Percentiles rank a stretch among this genome's conserved stretches.
phyloP scores from a whole-genome alignment of 2,797 vertebrate species.

The Hirundo rustica region DNA sequence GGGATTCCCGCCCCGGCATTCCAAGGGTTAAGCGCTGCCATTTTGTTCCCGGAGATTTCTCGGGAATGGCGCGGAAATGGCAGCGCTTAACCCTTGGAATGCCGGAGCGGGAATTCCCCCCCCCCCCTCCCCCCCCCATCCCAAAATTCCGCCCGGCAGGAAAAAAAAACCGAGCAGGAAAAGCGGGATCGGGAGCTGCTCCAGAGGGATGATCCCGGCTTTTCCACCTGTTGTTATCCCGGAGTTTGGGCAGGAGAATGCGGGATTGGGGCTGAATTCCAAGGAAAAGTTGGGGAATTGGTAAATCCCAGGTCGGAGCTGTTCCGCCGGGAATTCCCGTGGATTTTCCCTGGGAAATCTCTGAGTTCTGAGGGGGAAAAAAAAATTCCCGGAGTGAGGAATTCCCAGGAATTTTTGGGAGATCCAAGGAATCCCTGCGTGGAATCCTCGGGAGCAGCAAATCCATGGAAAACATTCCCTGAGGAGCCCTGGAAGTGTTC shows the following conservation, averaged over 20 bases:
- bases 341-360: background rate
- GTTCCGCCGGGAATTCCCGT: background rate
- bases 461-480: background rate
- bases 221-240: background rate
- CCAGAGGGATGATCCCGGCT: background rate
- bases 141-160: background rate
- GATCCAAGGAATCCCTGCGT: no score
- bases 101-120: background rate
- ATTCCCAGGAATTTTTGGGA: no score
- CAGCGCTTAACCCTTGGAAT: conserved; percentile 71
- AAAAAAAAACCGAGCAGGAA: background rate
- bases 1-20: background rate
- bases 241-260: accelerated
- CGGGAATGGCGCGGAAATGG: conserved; percentile 5
- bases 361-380: no score
- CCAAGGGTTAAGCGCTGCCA: no score
- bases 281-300: background rate
- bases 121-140: background rate
- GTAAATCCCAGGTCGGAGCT: no score
- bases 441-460: background rate
- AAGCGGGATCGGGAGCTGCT: no score
- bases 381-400: no score
- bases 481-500: no score
- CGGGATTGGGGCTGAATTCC: accelerated
- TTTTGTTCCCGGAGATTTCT: background rate